phyloP scores from a whole-genome alignment of 2,888 invertebrate species.

The Empis livida region DNA sequence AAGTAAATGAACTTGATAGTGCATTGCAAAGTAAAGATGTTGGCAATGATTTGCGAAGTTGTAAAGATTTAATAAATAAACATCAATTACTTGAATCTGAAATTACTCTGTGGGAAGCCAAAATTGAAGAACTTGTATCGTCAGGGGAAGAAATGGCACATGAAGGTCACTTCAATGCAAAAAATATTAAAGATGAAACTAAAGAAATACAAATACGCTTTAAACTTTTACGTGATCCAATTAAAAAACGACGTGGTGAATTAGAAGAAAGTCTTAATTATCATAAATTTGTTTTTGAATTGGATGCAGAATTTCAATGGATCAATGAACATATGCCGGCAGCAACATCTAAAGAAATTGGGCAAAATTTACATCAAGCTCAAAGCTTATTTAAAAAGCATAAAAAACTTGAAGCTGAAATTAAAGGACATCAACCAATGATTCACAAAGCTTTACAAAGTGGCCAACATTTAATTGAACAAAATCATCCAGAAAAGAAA shows the following conservation, averaged over 20 bases:
- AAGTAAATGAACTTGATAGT: conserved; percentile 72
- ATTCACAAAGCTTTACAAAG: conserved; percentile 70
- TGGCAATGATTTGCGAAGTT: conserved; percentile 80
- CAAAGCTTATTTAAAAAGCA: conserved; percentile 89
- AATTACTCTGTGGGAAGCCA: conserved; percentile 67
- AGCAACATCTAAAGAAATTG: conserved; percentile 60
- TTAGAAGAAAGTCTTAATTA: conserved; percentile 68
- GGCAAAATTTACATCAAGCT: conserved; percentile 81
- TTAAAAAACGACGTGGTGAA: conserved; percentile 54
- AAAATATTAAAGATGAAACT: conserved; percentile 67
- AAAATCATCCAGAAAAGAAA: conserved; percentile 65
- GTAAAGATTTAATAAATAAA: conserved; percentile 79
- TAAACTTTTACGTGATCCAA: conserved; percentile 57
- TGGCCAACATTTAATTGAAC: conserved; percentile 61
- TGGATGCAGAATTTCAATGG: conserved; percentile 90
- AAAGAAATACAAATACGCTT: conserved; percentile 58
- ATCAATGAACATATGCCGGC: conserved; percentile 77
- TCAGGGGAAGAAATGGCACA: conserved; percentile 83
- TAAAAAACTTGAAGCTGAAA: conserved; percentile 81
- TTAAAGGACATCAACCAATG: conserved; percentile 71
- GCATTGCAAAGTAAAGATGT: conserved; percentile 68
- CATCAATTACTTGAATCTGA: conserved; percentile 84
- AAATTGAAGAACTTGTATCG: conserved; percentile 61
- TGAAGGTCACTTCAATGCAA: conserved; percentile 90
- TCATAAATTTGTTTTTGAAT: conserved; percentile 88